phyloP scores from a whole-genome alignment of 1,140 invertebrate genomes.

The Schmidtea mediterranea region DNA sequence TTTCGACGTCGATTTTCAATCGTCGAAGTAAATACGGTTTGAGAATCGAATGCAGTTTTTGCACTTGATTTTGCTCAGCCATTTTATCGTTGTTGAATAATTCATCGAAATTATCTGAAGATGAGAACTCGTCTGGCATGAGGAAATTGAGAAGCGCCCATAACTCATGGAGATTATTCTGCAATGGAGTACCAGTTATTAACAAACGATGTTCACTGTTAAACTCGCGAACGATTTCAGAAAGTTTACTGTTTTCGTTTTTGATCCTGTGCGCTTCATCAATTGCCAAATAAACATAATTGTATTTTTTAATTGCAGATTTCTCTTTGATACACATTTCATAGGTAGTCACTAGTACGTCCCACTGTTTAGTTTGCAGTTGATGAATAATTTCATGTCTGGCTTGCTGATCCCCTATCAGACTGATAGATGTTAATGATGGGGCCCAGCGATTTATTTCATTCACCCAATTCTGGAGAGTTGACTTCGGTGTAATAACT shows the following conservation, averaged over 20 bases:
- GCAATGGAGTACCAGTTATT: conserved; percentile 70
- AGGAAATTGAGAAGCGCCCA: conserved; percentile 96
- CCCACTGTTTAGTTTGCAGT: conserved; percentile 85
- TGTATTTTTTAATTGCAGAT: conserved; percentile 86
- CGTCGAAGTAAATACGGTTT: conserved; percentile 77
- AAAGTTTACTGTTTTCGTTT: conserved; percentile 95
- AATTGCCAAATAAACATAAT: conserved; percentile 81
- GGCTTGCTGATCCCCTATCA: conserved; percentile 79
- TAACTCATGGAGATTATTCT: conserved; percentile 80
- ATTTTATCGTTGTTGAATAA: conserved; percentile 95
- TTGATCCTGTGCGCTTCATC: conserved; percentile 98
- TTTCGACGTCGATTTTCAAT: conserved; percentile 91
- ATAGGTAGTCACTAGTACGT: conserved; percentile 90
- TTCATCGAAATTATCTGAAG: conserved; percentile 79
- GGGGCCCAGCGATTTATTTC: conserved; percentile 97
- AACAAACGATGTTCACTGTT: conserved; percentile 85
- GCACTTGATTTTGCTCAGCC: conserved; percentile 57
- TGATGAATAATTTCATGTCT: conserved; percentile 38
- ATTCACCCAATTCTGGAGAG: conserved; percentile 87
- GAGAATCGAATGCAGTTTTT: conserved; percentile 60
- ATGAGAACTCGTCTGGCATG: conserved; percentile 88
- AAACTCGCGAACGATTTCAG: conserved; percentile 81
- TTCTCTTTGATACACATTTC: conserved; percentile 95
- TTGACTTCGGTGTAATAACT: conserved; percentile 95
- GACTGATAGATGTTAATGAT: conserved; percentile 53